Percentiles rank a stretch among this genome's conserved stretches.
Evolutionary conservation across 2,797 vertebrate species (phyloP).

Genomic region (Lophotriccus pileatus): DNA sequence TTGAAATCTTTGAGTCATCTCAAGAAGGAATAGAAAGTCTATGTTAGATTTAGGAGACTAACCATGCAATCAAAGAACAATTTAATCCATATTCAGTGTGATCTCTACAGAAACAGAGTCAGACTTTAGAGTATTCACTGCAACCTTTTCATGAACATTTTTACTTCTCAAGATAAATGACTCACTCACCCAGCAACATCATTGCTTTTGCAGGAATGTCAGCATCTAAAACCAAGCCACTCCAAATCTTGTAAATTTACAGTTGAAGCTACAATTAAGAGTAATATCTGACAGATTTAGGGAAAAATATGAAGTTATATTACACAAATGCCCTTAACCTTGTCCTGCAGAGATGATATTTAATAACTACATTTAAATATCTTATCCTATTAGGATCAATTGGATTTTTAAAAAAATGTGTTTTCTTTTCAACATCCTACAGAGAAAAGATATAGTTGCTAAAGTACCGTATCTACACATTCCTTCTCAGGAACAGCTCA

Average conservation of each 20-base stretch:
- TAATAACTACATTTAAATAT: conserved; percentile 11
- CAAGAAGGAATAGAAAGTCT: background rate
- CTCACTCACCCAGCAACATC: background rate
- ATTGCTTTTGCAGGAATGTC: background rate
- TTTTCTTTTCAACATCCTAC: background rate
- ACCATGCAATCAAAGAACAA: background rate
- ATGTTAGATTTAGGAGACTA: background rate
- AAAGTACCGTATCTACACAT: background rate
- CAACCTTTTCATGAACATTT: background rate
- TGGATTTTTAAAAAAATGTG: background rate
- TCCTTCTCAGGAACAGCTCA: background rate
- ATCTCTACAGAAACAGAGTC: background rate
- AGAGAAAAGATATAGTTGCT: background rate
- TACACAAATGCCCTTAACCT: background rate
- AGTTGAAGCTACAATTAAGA: background rate
- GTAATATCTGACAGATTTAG: background rate
- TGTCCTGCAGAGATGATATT: background rate
- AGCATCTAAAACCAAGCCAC: background rate
- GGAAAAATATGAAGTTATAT: background rate
- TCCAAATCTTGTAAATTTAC: background rate
- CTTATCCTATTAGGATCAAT: background rate
- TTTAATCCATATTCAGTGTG: background rate
- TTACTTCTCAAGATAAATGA: background rate
- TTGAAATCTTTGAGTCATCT: background rate
- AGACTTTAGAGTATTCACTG: background rate